Percentiles rank a stretch among this genome's conserved stretches.
Conservation (phyloP, 2,113 vertebrate genomes). For the Misgurnus mizolepis region DNA sequence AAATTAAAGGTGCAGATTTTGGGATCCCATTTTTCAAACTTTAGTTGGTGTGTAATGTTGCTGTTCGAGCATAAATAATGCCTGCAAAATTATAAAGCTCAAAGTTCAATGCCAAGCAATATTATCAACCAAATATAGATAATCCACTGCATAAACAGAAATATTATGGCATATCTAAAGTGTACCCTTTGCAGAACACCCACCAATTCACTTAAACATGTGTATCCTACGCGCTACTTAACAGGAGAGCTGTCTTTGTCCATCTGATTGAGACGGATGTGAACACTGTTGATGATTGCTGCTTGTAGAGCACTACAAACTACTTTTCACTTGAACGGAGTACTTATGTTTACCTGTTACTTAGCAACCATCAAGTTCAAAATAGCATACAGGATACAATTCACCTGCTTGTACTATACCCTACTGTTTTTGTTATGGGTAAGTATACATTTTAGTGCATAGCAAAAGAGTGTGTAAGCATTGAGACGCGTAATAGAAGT, state of each 20-base stretch:
- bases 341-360: conserved; percentile 59
- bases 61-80: too few species aligned
- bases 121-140: not conserved
- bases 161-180: not conserved
- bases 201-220: not conserved
- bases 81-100: too few species aligned
- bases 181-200: not conserved
- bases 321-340: conserved; percentile 49
- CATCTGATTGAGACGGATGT: conserved; percentile 27
- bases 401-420: too few species aligned
- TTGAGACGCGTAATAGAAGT: too few species aligned
- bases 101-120: too few species aligned
- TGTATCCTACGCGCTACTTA: not conserved
- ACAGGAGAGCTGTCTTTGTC: conserved; percentile 14
- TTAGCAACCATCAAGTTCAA: conserved; percentile 60
- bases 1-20: too few species aligned
- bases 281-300: conserved; percentile 24
- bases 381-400: not conserved
- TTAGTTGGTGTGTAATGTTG: too few species aligned
- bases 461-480: too few species aligned
- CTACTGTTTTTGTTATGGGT: too few species aligned
- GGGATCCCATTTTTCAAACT: too few species aligned
- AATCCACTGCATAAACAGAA: not conserved
- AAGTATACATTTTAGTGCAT: too few species aligned
- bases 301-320: conserved; percentile 31